Evolutionary conservation across 2,113 vertebrate genomes (phyloP).

Genomic region (Pleuronectes platessa): DNA sequence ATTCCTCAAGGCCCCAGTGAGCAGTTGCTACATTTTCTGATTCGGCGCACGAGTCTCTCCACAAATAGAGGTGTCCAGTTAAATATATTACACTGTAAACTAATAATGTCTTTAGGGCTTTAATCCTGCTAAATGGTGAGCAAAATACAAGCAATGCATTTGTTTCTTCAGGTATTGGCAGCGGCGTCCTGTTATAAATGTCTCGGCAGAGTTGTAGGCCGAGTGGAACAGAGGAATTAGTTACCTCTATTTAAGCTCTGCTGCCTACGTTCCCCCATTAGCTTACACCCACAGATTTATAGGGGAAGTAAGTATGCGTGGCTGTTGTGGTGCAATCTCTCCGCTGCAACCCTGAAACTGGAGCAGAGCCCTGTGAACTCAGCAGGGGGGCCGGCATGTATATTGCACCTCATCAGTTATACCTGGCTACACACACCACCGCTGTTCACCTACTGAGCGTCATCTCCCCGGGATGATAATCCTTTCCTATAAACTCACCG

Average conservation of each 20-base stretch:
- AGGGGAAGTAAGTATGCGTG: conserved; percentile 40
- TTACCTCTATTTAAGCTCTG: conserved; percentile 67
- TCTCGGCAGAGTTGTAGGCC: conserved; percentile 59
- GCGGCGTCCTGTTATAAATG: conserved; percentile 49
- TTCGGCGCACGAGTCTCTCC: not conserved
- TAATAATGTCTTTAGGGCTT: conserved; percentile 33
- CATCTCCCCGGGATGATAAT: conserved; percentile 56
- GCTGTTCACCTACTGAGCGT: conserved; percentile 49
- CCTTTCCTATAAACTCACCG: conserved; percentile 34
- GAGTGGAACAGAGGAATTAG: conserved; percentile 61
- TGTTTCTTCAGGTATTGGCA: conserved; percentile 61
- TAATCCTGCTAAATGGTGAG: conserved; percentile 53
- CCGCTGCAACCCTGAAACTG: conserved; percentile 41
- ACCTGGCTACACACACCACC: conserved; percentile 56
- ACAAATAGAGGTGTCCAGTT: not conserved
- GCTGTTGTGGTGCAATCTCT: conserved; percentile 42
- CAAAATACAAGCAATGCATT: conserved; percentile 53
- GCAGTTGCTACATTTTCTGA: not conserved
- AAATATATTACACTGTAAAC: conserved; percentile 40
- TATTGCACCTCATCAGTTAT: conserved; percentile 64
- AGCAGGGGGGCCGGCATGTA: conserved; percentile 50
- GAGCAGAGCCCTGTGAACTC: conserved; percentile 66
- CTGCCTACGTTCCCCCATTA: conserved; percentile 56
- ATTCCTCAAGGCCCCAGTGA: not conserved
- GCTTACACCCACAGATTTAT: conserved; percentile 67